Evolutionary conservation across 2,113 vertebrate genomes (phyloP), one percentile per base, ranked within the genome.

Genomic region (Daphoenositta chrysoptera): DNA sequence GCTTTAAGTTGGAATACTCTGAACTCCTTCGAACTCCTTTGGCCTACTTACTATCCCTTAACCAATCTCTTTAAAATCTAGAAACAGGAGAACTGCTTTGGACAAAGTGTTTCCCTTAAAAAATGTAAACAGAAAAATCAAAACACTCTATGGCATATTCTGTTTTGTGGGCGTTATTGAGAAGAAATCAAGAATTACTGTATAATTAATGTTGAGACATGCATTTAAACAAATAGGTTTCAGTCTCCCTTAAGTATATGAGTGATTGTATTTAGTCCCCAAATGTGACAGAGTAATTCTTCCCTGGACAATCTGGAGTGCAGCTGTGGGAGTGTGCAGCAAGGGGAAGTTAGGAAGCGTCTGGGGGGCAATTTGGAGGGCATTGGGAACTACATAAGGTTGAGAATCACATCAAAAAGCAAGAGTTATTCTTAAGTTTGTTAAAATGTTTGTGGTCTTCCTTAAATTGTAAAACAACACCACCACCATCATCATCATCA

Each of bases 141-240:
- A 86, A 86, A 86, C 18, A 40, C 15, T 66, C 6, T 39, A 35
- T 58, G 21, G 47, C 16, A 27, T 50, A 51, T 10, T 75, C 44
- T 66, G 33, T 31, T 86, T 65, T 80, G 54, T 73, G 54, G 22
- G 13, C 14, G 86, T 82, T 77, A 73, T 2, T 75, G 66, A 68
- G 54, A 63, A 82, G 56, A 75, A 91, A 78, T 87, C 45, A 83
- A 69, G 70, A 94, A 57, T 21, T 30, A 61, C 57, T 83, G 14
- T 19, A 61, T 72, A 83, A 84, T 69, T 93, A 79, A 69, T 66
- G 45, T n/a, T 83, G 61, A 93, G 26, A 83, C 26, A 56, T 33
- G 37, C 57, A 93, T 81, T 83, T 82, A 85, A 91, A 78, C 28
- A 82, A 94, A 85, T 27, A 89, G 22, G 63, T 86, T 90, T 92